These are phyloP conservation scores for Choloepus didactylus DNA, from an alignment of 2,797 vertebrate species.

Conservation along the genomic window DNA sequence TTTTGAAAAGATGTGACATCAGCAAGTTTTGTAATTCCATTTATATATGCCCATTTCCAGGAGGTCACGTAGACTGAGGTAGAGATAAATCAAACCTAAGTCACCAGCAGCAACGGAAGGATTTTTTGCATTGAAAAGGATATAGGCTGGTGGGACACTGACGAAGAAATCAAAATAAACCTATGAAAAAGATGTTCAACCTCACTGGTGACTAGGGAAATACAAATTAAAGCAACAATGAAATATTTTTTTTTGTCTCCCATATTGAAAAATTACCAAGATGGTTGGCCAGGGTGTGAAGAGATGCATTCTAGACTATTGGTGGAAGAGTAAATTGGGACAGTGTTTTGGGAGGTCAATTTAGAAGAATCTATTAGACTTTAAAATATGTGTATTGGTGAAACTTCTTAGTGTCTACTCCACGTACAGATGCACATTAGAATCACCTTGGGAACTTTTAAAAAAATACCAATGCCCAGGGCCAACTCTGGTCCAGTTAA, in stretches of 20 bases:
- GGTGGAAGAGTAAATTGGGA: background rate
- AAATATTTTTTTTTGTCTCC: background rate
- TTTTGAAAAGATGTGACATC: background rate
- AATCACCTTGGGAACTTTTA: background rate
- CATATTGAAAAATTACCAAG: conserved; percentile 21
- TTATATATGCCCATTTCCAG: background rate
- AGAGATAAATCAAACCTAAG: background rate
- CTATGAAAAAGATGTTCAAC: background rate
- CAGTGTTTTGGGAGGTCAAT: background rate
- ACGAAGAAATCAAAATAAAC: conserved; percentile 24
- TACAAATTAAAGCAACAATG: conserved; percentile 60
- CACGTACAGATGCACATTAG: background rate
- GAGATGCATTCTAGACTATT: background rate
- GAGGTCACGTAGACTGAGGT: background rate
- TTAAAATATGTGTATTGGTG: background rate
- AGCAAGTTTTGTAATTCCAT: conserved; percentile 29
- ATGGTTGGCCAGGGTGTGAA: background rate
- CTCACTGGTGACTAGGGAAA: background rate
- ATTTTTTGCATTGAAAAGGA: background rate
- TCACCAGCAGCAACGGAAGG: background rate
- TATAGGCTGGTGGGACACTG: background rate
- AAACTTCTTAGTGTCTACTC: background rate
- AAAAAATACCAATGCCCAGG: background rate
- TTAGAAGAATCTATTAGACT: background rate
- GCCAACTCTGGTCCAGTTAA: background rate